Percentiles rank a stretch among this genome's conserved stretches.
Evolutionary conservation across 2,797 vertebrate species (phyloP).

Genomic region (Danio aesculapii): DNA sequence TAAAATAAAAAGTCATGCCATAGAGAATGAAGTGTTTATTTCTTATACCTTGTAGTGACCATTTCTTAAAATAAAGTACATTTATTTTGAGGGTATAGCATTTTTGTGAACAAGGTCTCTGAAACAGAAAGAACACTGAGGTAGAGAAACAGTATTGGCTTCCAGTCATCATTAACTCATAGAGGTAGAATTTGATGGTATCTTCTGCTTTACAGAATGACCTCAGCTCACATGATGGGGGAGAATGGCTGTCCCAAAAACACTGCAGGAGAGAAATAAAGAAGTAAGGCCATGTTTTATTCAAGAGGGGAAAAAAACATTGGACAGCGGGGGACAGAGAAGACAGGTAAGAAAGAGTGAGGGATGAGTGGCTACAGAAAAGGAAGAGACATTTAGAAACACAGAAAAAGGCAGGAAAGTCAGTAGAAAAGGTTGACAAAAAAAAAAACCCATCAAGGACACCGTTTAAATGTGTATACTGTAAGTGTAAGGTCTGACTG

Average conservation of each 20-base stretch:
- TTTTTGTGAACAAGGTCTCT: constrained; percentile 1
- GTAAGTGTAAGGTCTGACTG: no score
- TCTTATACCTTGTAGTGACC: no score
- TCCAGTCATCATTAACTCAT: constrained; percentile 4
- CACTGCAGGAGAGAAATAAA: constrained; percentile 41
- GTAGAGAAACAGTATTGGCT: constrained; percentile 3
- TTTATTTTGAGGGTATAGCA: background rate
- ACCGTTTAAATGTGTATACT: background rate
- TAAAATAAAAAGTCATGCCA: no score
- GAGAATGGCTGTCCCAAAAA: constrained; percentile 4
- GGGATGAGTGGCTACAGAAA: background rate
- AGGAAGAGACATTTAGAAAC: background rate
- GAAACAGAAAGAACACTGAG: background rate
- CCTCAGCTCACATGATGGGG: background rate
- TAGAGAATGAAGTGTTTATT: no score
- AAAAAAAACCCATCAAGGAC: background rate
- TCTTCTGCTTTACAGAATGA: constrained; percentile 23
- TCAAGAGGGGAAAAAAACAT: constrained; percentile 20
- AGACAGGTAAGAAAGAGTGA: constrained; percentile 8
- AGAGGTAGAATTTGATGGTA: background rate
- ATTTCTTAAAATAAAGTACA: no score
- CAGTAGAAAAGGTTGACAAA: background rate
- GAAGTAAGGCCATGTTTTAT: constrained; percentile 35
- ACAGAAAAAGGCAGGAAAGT: background rate
- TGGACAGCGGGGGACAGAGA: background rate